Evolutionary conservation across 2,113 vertebrate genomes (phyloP).

Genomic region (Rhinolophus sinicus): DNA sequence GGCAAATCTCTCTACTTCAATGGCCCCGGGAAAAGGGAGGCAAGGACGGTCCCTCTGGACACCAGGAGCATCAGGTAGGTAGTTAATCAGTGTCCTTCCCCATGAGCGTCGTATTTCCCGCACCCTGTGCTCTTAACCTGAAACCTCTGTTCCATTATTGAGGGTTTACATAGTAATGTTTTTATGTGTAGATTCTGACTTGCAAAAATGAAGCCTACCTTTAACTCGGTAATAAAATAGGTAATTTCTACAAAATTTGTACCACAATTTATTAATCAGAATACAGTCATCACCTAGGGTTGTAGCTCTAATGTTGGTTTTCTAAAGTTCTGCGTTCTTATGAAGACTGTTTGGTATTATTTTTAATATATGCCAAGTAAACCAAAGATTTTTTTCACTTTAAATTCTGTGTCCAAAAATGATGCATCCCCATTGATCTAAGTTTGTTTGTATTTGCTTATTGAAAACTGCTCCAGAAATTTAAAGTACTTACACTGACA

Average conservation of each 20-base stretch:
- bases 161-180: background rate
- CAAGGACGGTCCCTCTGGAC: conserved; percentile 93
- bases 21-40: conserved; percentile 94
- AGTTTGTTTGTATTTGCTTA: background rate
- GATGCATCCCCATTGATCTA: background rate
- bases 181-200: background rate
- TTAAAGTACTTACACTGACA: conserved; percentile 48
- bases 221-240: background rate
- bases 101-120: background rate
- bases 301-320: background rate
- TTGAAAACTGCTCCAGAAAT: conserved; percentile 15
- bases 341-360: background rate
- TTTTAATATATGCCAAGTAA: background rate
- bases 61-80: conserved; percentile 94
- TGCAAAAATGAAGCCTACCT: background rate
- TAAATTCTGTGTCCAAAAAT: conserved; percentile 40
- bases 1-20: conserved; percentile 96
- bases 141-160: background rate
- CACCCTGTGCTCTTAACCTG: background rate
- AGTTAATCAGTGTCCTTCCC: conserved; percentile 3
- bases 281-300: background rate
- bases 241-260: background rate
- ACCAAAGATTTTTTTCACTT: background rate
- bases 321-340: background rate
- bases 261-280: background rate